Evolutionary conservation across 1,140 invertebrate genomes (phyloP), one percentile per base, ranked within the genome.

Genomic region (Steinernema feltiae): DNA sequence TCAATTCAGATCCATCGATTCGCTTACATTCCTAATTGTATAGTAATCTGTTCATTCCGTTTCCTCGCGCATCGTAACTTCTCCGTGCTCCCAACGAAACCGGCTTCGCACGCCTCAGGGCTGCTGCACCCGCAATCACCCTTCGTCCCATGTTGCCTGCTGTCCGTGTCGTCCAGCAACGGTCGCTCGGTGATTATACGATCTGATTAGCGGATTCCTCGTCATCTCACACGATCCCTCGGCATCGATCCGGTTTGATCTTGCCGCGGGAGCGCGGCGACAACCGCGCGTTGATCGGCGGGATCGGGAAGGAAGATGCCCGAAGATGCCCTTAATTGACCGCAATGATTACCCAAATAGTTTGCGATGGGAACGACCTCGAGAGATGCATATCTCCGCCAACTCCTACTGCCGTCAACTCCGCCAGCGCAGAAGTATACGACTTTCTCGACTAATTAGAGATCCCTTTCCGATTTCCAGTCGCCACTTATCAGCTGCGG

Each of bases 251-350:
- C 35, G 35, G 35, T 41, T 41, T 41, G 35, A 41, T 41, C 35
- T 41, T 18, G 18, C 35, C 35, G 35, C 35, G 7, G 7, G 18
- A 7, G 35, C 35, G 35, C 35, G 35, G 35, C 18, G 35, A 18
- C 7, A 41, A 41, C 7, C 7, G 35, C 53, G 53, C 53, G 15
- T 7, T 46, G 7, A 12, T 46, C 53, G 53, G 53, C 53, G 24
- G 24, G 53, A 63, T 63, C 53, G 53, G 24, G 15, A n/a, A 7
- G 41, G 7, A n/a, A 46, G 7, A 12, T 46, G 41, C 7, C 41
- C 53, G 53, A 15, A 15, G 53, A 63, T 63, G 53, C 53, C 53
- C 53, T 63, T 63, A 63, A 63, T 63, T 63, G 53, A 63, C 53
- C 53, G 53, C 53, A 63, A 63, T 63, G 53, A 63, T 63, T 27